These are phyloP conservation scores for Callopanchax toddi DNA, from an alignment of 2,113 vertebrate genomes.

Conservation along the genomic window DNA sequence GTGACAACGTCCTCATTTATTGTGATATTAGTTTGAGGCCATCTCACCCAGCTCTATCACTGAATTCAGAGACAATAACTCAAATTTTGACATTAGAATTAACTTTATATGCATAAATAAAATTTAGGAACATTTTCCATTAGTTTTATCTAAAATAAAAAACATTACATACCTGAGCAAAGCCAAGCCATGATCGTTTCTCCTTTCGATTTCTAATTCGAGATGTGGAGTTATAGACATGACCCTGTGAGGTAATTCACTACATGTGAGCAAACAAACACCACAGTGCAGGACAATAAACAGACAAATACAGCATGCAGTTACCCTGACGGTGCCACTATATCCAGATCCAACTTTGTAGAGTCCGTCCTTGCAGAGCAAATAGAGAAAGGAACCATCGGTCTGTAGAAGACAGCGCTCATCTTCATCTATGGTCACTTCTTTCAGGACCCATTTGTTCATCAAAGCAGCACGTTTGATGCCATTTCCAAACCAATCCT, in stretches of 20 bases:
- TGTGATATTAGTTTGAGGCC: too few relatives aligned
- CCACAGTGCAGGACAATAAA: neutral
- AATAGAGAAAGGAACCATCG: conserved; percentile 96
- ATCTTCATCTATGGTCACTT: conserved; percentile 93
- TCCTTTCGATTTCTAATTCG: conserved; percentile 97
- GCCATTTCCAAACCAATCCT: conserved; percentile 98
- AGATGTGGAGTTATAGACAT: conserved; percentile 98
- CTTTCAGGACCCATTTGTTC: conserved; percentile 97
- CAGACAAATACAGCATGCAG: neutral
- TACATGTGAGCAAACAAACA: conserved; percentile 12
- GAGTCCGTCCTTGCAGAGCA: conserved; percentile 97
- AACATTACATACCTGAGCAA: conserved; percentile 89
- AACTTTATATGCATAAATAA: neutral
- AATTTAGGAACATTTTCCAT: neutral
- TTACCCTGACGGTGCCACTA: conserved; percentile 97
- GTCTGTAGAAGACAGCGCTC: conserved; percentile 96
- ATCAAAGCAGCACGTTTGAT: conserved; percentile 97
- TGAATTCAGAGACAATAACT: neutral
- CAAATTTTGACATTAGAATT: neutral
- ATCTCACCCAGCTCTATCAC: neutral
- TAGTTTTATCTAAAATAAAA: neutral
- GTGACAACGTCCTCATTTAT: too few relatives aligned
- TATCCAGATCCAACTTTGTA: conserved; percentile 99
- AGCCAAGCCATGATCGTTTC: conserved; percentile 97
- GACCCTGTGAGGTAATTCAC: conserved; percentile 83